Conservation (phyloP, 2,797 vertebrate species). For the Ctenopoma multispine region DNA sequence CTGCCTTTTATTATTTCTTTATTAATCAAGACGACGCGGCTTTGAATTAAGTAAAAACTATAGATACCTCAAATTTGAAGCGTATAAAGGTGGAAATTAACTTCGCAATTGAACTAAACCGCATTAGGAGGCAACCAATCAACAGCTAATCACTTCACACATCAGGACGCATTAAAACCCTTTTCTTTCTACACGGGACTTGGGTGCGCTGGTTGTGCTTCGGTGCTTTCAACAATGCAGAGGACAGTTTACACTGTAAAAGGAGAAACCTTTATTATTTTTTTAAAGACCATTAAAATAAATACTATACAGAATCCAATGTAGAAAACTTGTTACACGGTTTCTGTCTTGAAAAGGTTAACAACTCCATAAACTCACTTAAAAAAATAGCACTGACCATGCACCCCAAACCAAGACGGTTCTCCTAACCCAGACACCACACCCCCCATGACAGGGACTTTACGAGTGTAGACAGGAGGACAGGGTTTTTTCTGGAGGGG, state of each 20-base stretch:
- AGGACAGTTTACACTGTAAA: conserved; percentile 76
- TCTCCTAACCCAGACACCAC: conserved; percentile 54
- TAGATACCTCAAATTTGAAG: too few species aligned
- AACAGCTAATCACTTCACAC: too few species aligned
- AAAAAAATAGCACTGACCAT: conserved; percentile 81
- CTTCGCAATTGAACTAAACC: too few species aligned
- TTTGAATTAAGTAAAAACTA: too few species aligned
- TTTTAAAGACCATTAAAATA: conserved; percentile 88
- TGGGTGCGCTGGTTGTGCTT: not conserved
- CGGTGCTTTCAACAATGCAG: conserved; percentile 61
- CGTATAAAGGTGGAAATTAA: too few species aligned
- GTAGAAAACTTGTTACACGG: conserved; percentile 88
- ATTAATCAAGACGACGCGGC: too few species aligned
- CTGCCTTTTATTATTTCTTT: too few species aligned
- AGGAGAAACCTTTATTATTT: conserved; percentile 86
- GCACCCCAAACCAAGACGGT: conserved; percentile 69
- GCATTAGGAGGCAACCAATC: too few species aligned
- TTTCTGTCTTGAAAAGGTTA: conserved; percentile 86
- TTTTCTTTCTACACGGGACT: conserved; percentile 10
- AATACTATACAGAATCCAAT: conserved; percentile 92
- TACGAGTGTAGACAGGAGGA: conserved; percentile 18
- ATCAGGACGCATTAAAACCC: too few species aligned
- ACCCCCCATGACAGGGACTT: conserved; percentile 73
- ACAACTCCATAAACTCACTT: conserved; percentile 82
- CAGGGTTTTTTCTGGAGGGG: not conserved